Evolutionary conservation across 35 echinoderm and acorn worm genomes (phyloP).

Genomic region (Acanthaster planci): DNA sequence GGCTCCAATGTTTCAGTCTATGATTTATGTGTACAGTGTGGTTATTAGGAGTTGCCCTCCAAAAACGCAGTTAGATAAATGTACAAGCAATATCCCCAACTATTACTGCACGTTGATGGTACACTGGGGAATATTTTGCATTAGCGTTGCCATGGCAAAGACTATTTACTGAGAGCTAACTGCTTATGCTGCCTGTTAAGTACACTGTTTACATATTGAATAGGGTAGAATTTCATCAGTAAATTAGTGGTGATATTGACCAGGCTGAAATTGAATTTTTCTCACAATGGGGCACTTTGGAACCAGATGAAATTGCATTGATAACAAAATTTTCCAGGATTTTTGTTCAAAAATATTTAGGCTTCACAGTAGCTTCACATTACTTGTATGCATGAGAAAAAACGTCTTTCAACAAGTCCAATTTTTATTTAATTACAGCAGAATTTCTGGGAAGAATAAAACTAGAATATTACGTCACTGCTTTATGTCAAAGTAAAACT

Average conservation of each 20-base stretch:
- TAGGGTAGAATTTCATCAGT: background rate
- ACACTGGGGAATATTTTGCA: constrained; percentile 6
- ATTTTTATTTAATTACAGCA: too few species aligned
- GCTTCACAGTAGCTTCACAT: too few species aligned
- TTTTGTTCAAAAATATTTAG: too few species aligned
- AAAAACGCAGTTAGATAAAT: constrained; percentile 21
- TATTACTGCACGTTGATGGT: constrained; percentile 8
- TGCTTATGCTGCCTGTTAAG: constrained; percentile 6
- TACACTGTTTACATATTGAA: constrained; percentile 3
- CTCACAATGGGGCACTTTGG: too few species aligned
- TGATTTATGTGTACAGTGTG: constrained; percentile 18
- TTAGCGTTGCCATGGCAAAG: constrained; percentile 20
- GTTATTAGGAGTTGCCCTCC: constrained; percentile 18
- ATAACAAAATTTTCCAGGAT: too few species aligned
- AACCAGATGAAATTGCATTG: too few species aligned
- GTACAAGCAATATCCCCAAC: background rate
- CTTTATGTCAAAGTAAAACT: too few species aligned
- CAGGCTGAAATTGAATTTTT: background rate
- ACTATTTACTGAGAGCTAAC: background rate
- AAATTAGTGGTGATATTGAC: constrained; percentile 5
- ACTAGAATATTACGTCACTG: too few species aligned
- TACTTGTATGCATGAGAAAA: too few species aligned
- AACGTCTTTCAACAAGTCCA: too few species aligned
- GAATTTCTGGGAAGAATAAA: too few species aligned
- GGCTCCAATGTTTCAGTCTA: background rate